Percentiles rank a stretch among this genome's conserved stretches.
Conservation (phyloP, 2,888 invertebrate species). For the Conomelus anceps region DNA sequence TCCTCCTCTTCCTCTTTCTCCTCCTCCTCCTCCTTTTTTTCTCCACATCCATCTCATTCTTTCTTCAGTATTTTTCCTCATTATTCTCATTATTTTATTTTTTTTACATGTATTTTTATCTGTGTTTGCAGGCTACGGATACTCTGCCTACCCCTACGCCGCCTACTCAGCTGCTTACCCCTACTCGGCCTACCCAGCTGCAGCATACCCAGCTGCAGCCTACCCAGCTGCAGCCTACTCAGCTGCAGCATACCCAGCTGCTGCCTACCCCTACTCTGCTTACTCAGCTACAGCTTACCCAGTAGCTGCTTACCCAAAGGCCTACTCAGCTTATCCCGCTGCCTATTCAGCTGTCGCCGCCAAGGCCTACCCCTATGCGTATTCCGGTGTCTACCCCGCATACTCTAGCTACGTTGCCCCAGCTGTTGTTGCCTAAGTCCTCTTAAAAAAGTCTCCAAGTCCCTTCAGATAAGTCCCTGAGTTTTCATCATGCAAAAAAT, state of each 20-base stretch:
- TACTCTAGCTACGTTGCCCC: not conserved
- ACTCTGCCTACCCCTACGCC: conserved; percentile 12
- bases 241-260: not conserved
- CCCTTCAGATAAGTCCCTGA: not conserved
- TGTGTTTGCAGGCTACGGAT: not conserved
- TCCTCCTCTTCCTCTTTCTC: not conserved
- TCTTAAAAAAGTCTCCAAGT: not conserved
- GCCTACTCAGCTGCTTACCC: conserved; percentile 17
- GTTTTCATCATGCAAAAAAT: not conserved
- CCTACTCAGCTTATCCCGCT: conserved; percentile 1
- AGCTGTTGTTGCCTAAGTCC: conserved; percentile 1
- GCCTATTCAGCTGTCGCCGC: not conserved
- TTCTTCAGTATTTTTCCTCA: not conserved
- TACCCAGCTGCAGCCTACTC: conserved; percentile 22
- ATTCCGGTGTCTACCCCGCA: conserved; percentile 15
- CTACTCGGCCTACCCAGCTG: conserved; percentile 10
- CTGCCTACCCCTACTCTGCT: not conserved
- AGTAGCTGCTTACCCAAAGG: conserved; percentile 2
- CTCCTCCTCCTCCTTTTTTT: not conserved
- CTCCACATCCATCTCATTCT: not conserved
- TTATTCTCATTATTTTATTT: not conserved
- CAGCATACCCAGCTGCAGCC: not conserved
- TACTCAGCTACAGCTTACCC: not conserved
- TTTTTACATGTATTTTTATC: not conserved
- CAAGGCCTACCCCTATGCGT: conserved; percentile 16